Evolutionary conservation across 2,888 invertebrate genomes (phyloP).

Genomic region (Nemotelus nigrinus): DNA sequence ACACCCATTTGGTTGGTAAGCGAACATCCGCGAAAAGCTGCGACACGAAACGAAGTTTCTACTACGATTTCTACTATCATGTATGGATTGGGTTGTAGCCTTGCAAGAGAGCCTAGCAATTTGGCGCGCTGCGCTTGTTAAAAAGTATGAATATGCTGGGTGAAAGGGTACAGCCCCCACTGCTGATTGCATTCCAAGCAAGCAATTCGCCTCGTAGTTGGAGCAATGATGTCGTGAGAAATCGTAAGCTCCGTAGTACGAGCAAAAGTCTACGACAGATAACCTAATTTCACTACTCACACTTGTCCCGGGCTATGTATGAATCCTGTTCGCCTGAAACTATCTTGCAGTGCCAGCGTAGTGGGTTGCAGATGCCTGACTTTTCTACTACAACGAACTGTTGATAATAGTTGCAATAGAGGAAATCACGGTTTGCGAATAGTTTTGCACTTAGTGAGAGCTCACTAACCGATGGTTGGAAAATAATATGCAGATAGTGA

Average conservation of each 20-base stretch:
- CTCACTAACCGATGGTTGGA: neutral
- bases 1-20: too few relatives aligned
- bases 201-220: too few relatives aligned
- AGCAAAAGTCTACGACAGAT: slow-evolving; percentile 1
- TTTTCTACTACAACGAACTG: neutral
- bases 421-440: neutral
- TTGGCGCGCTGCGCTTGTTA: neutral
- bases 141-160: neutral
- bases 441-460: neutral
- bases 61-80: slow-evolving; percentile 16
- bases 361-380: neutral
- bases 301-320: neutral
- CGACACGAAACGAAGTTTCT: slow-evolving; percentile 1
- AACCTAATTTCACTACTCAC: slow-evolving; percentile 13
- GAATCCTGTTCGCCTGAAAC: slow-evolving; percentile 28
- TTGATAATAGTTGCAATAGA: neutral
- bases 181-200: too few relatives aligned
- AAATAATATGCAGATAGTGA: neutral
- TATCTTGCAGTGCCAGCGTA: neutral
- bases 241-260: neutral
- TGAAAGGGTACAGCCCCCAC: too few relatives aligned
- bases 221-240: neutral
- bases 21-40: too few relatives aligned
- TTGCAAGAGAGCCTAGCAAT: neutral
- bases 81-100: slow-evolving; percentile 3